Percentiles rank a stretch among this genome's conserved stretches.
These are phyloP conservation scores for Xanthostigma xanthostigma DNA, from an alignment of 2,888 invertebrate species.

Conservation along the genomic window DNA sequence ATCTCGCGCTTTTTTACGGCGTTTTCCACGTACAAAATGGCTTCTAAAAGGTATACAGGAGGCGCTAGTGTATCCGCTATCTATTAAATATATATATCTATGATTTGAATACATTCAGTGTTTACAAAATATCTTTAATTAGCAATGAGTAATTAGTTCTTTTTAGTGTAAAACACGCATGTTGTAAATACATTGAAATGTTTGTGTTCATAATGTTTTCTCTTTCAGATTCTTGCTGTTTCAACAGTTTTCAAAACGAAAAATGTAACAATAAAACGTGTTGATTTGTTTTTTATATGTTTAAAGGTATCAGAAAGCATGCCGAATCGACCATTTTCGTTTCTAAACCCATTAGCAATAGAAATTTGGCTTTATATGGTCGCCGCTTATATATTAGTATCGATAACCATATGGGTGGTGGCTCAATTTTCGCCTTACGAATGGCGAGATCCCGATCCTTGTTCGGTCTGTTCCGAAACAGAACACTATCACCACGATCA, in stretches of 20 bases:
- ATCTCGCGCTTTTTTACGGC: too few relatives aligned
- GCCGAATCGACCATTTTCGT: conserved; percentile 61
- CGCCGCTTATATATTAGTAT: conserved; percentile 65
- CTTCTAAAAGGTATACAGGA: too few relatives aligned
- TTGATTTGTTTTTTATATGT: conserved; percentile 5
- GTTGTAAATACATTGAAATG: not conserved
- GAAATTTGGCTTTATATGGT: conserved; percentile 75
- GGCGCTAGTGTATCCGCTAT: too few relatives aligned
- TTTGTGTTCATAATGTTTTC: not conserved
- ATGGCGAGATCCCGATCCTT: conserved; percentile 48
- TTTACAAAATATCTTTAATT: not conserved
- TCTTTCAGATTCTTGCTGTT: too few relatives aligned
- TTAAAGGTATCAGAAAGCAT: conserved; percentile 42
- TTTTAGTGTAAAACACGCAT: not conserved
- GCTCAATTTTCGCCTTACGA: conserved; percentile 75
- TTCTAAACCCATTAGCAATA: conserved; percentile 69
- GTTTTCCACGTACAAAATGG: too few relatives aligned
- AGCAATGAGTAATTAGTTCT: not conserved
- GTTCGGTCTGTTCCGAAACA: conserved; percentile 33
- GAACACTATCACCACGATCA: conserved; percentile 24
- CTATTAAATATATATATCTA: too few relatives aligned
- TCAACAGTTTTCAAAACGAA: not conserved
- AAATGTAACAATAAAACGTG: too few relatives aligned
- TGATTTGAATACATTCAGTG: too few relatives aligned
- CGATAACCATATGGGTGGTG: conserved; percentile 68